Evolutionary conservation across 2,113 vertebrate species (phyloP).

Genomic region (Corvus cornix): DNA sequence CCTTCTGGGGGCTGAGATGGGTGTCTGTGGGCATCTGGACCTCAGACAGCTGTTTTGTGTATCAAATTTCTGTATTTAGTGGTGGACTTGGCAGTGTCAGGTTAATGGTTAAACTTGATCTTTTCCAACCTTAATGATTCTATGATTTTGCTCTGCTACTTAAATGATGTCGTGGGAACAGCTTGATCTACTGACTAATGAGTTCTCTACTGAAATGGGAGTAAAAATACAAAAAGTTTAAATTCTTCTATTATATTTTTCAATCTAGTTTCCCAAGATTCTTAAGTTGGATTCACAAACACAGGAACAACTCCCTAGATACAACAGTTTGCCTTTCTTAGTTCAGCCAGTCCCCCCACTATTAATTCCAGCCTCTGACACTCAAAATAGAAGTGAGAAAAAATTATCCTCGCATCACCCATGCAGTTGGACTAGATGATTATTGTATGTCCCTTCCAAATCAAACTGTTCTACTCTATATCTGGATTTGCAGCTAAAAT

Average conservation of each 20-base stretch:
- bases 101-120: neutral
- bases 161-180: neutral
- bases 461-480: neutral
- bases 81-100: neutral
- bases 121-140: neutral
- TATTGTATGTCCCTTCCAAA: neutral
- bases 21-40: neutral
- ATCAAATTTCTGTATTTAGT: neutral
- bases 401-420: neutral
- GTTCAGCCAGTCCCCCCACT: neutral
- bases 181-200: neutral
- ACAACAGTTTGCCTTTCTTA: neutral
- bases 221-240: neutral
- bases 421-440: neutral
- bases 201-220: neutral
- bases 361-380: neutral
- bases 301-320: neutral
- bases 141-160: neutral
- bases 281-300: neutral
- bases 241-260: neutral
- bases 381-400: neutral
- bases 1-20: neutral
- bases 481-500: slow-evolving; percentile 3
- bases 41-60: neutral
- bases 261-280: neutral